Conservation (phyloP, 2,113 vertebrate species). For the Forbesichthys papilliferus region DNA sequence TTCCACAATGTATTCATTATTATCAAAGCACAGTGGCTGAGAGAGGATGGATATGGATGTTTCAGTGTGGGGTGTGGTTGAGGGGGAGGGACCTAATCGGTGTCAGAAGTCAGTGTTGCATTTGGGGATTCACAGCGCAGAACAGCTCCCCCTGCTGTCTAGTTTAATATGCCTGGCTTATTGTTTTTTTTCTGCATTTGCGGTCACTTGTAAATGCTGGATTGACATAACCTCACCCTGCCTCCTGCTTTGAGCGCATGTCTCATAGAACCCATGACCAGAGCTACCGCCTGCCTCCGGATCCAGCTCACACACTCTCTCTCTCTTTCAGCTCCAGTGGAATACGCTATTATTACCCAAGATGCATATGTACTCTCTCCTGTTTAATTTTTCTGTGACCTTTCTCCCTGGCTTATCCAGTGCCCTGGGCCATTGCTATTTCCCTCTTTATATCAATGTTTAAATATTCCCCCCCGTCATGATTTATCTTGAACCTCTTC, state of each 20-base stretch:
- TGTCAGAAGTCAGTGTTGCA: conserved; percentile 18
- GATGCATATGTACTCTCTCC: conserved; percentile 6
- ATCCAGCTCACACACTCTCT: conserved; percentile 68
- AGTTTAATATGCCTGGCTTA: conserved; percentile 41
- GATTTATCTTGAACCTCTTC: not conserved
- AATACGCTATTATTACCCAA: conserved; percentile 26
- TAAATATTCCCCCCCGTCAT: not conserved
- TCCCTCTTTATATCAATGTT: not conserved
- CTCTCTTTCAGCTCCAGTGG: conserved; percentile 58
- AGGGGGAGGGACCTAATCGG: not conserved
- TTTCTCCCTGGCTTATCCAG: conserved; percentile 6
- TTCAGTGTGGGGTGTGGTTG: conserved; percentile 7
- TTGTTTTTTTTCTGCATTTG: conserved; percentile 31
- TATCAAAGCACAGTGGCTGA: not conserved
- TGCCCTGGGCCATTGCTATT: conserved; percentile 14
- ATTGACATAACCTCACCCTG: conserved; percentile 46
- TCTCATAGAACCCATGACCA: conserved; percentile 45
- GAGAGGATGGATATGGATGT: conserved; percentile 10
- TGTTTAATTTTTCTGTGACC: conserved; percentile 22
- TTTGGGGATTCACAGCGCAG: conserved; percentile 11
- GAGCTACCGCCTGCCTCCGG: conserved; percentile 69
- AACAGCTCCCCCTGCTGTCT: conserved; percentile 60
- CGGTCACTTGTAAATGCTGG: conserved; percentile 28
- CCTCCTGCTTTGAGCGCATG: conserved; percentile 63
- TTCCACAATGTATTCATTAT: too few species aligned